phyloP scores from a whole-genome alignment of 2,797 vertebrate genomes.

The Arnoldichthys spilopterus region DNA sequence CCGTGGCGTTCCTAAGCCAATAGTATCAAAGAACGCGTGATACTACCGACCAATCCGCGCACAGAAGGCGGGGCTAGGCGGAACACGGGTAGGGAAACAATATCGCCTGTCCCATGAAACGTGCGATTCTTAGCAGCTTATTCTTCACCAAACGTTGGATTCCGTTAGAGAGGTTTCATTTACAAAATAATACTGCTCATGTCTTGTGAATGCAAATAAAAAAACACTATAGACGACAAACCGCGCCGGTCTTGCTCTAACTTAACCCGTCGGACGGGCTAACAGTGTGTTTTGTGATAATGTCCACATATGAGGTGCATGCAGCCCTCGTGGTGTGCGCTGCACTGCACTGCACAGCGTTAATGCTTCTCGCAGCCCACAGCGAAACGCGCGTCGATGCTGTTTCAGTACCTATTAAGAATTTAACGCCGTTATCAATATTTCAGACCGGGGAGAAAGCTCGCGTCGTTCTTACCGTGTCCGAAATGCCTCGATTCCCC shows the following conservation, averaged over 20 bases:
- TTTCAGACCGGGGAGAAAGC: slow-evolving; percentile 29
- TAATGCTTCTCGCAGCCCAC: slow-evolving; percentile 15
- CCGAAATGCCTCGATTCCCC: slow-evolving; percentile 9
- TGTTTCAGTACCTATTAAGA: slow-evolving; percentile 47
- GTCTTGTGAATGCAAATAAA: slow-evolving; percentile 1
- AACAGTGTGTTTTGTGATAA: not conserved
- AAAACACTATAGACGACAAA: not conserved
- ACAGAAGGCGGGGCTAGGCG: not conserved
- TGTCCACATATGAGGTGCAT: not conserved
- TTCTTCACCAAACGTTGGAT: slow-evolving; percentile 35
- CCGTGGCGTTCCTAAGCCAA: not conserved
- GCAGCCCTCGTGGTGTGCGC: slow-evolving; percentile 12
- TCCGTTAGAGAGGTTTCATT: slow-evolving; percentile 2
- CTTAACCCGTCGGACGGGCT: not conserved
- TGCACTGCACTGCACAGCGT: not conserved
- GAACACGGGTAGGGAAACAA: not conserved
- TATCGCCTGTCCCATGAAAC: slow-evolving; percentile 32
- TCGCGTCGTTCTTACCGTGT: slow-evolving; percentile 50
- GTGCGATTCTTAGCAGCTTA: slow-evolving; percentile 18
- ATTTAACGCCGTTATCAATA: slow-evolving; percentile 46
- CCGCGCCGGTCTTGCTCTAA: slow-evolving; percentile 24
- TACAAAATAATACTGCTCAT: slow-evolving; percentile 35
- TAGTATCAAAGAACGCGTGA: not conserved
- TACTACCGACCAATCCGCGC: not conserved
- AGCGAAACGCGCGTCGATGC: not conserved